Conservation (phyloP, 2,113 vertebrate species). For the Neogobius melanostomus region DNA sequence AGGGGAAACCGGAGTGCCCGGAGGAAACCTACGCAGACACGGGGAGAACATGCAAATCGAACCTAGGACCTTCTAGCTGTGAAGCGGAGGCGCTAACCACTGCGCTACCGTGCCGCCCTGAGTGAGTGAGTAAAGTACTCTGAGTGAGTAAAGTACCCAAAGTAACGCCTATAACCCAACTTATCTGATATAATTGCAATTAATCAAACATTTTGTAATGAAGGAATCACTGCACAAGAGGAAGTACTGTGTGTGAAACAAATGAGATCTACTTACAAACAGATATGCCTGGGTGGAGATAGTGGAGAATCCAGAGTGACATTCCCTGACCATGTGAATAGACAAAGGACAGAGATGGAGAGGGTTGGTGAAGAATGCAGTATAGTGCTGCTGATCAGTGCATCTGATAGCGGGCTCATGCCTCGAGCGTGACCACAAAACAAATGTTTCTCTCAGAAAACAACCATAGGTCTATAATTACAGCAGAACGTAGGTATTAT, state of each 20-base stretch:
- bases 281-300: constrained; percentile 33
- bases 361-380: constrained; percentile 58
- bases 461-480: constrained; percentile 22
- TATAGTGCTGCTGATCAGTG: constrained; percentile 46
- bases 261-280: constrained; percentile 28
- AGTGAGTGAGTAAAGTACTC: too few species aligned
- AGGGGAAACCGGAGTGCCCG: too few species aligned
- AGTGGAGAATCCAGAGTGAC: constrained; percentile 10
- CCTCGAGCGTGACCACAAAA: constrained; percentile 34
- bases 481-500: constrained; percentile 8
- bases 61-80: too few species aligned
- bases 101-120: too few species aligned
- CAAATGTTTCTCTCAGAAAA: constrained; percentile 28
- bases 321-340: constrained; percentile 13
- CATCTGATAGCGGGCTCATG: constrained; percentile 28
- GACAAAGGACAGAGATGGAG: constrained; percentile 55
- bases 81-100: too few species aligned
- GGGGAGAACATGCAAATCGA: too few species aligned
- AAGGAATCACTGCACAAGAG: background rate
- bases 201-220: background rate
- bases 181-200: background rate
- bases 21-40: too few species aligned
- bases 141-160: too few species aligned
- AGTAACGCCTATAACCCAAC: too few species aligned
- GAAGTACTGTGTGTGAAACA: constrained; percentile 23